Conservation (phyloP, 2,113 vertebrate species). For the Suncus etruscus region DNA sequence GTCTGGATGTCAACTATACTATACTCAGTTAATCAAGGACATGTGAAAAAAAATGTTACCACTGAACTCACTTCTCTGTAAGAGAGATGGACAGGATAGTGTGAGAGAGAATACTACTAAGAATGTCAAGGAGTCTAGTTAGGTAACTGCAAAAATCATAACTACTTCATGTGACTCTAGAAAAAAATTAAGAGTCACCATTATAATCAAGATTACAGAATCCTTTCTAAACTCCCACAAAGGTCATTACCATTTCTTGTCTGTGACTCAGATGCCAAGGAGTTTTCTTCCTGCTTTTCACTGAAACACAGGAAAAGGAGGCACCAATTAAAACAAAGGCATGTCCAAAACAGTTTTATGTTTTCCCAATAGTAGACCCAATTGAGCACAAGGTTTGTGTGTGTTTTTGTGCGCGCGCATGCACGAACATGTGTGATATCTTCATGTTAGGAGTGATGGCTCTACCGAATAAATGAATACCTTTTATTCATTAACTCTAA, state of each 20-base stretch:
- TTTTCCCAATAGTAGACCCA: not conserved
- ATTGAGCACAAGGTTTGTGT: too few relatives aligned
- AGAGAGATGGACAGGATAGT: not conserved
- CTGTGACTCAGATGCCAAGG: conserved; percentile 82
- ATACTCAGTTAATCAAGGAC: not conserved
- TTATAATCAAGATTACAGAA: not conserved
- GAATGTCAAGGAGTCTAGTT: not conserved
- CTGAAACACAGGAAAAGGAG: conserved; percentile 80
- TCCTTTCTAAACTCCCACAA: conserved; percentile 32
- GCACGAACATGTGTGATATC: too few relatives aligned
- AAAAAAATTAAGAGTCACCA: conserved; percentile 32
- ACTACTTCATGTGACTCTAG: not conserved
- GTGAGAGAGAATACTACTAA: not conserved
- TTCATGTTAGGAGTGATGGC: not conserved
- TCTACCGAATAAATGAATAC: not conserved
- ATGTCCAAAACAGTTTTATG: conserved; percentile 1
- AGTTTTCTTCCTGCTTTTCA: conserved; percentile 88
- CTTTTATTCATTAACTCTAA: not conserved
- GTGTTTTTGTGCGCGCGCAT: not conserved
- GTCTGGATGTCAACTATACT: not conserved
- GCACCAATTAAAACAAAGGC: conserved; percentile 39
- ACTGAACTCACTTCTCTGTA: not conserved
- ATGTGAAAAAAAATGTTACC: not conserved
- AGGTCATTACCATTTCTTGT: conserved; percentile 87
- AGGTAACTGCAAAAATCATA: not conserved